Conservation (phyloP, 2,797 vertebrate species). For the Ataeniobius toweri region DNA sequence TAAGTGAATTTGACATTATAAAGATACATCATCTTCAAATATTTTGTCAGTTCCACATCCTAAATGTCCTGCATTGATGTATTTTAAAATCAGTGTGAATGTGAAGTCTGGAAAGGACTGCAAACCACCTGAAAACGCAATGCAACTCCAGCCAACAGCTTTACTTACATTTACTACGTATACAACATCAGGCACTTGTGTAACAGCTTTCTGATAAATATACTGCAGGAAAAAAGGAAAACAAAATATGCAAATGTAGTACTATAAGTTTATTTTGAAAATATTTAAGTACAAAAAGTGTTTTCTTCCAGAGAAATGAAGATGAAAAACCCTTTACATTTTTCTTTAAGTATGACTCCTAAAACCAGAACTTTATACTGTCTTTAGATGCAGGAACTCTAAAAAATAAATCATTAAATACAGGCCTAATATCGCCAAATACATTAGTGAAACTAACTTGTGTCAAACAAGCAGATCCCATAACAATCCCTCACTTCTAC, state of each 20-base stretch:
- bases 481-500: constrained; percentile 80
- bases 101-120: background rate
- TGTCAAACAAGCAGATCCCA: constrained; percentile 87
- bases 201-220: background rate
- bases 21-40: too few species aligned
- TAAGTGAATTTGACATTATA: too few species aligned
- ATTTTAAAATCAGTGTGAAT: background rate
- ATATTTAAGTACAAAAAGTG: constrained; percentile 87
- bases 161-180: background rate
- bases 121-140: background rate
- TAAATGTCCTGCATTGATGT: background rate
- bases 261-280: constrained; percentile 81
- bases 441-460: constrained; percentile 77
- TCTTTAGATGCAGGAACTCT: constrained; percentile 64
- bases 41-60: too few species aligned
- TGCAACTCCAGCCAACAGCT: background rate
- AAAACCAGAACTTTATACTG: constrained; percentile 54
- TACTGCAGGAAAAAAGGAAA: background rate
- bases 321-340: constrained; percentile 77
- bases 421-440: constrained; percentile 59
- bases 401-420: constrained; percentile 75
- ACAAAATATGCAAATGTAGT: constrained; percentile 16
- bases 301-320: constrained; percentile 92
- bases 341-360: constrained; percentile 53
- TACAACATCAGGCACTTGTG: background rate